These are phyloP conservation scores for Kuschelorhynchus macadamiae DNA, from an alignment of 2,888 invertebrate species.

Conservation along the genomic window DNA sequence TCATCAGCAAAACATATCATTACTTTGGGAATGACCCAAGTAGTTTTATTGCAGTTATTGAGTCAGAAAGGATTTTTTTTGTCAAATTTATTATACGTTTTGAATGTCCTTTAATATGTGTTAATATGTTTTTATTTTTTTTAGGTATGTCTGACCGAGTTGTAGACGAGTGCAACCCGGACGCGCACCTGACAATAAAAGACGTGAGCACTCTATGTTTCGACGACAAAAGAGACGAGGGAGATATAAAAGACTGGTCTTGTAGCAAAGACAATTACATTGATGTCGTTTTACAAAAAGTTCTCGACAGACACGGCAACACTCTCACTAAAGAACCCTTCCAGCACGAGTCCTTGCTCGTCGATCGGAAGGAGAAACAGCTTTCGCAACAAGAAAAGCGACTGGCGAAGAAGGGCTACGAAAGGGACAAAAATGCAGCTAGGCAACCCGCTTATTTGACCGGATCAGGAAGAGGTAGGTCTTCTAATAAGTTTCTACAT, in stretches of 20 bases:
- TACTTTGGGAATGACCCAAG: too few relatives aligned
- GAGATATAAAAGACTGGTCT: conserved; percentile 82
- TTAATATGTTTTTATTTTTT: too few relatives aligned
- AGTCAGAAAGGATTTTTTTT: too few relatives aligned
- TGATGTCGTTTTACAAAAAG: conserved; percentile 86
- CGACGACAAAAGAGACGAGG: conserved; percentile 91
- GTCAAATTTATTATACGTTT: too few relatives aligned
- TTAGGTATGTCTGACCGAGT: conserved; percentile 92
- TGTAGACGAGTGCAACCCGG: conserved; percentile 98
- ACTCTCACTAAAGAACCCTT: conserved; percentile 88
- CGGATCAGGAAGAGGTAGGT: conserved; percentile 56
- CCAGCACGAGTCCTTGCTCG: conserved; percentile 93
- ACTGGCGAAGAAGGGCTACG: conserved; percentile 92
- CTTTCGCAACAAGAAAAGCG: conserved; percentile 94
- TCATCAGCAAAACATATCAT: too few relatives aligned
- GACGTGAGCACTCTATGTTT: conserved; percentile 92
- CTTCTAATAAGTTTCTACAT: too few relatives aligned
- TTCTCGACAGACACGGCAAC: conserved; percentile 76
- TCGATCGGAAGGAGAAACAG: conserved; percentile 95
- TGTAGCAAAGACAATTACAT: conserved; percentile 80
- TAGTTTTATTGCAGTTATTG: too few relatives aligned
- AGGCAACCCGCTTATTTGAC: conserved; percentile 63
- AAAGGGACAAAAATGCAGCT: conserved; percentile 90
- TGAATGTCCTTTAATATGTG: too few relatives aligned
- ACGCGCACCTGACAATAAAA: conserved; percentile 91